A percentile compares a stretch with the other conserved stretches of the same genome.
Conservation (phyloP, 2,113 vertebrate genomes). For the Brachyhypopomus gauderio region DNA sequence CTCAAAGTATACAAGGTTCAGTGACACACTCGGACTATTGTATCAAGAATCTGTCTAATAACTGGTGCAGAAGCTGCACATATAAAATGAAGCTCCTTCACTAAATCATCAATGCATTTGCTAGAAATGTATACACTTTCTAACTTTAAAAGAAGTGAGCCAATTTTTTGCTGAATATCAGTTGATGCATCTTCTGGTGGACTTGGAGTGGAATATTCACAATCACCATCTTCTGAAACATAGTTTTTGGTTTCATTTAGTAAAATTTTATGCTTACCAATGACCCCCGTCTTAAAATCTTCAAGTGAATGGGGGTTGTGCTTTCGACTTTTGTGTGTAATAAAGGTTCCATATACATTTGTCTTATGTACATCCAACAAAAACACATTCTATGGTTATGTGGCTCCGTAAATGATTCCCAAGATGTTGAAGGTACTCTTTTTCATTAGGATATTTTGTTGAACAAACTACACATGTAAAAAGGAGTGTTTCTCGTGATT, state of each 20-base stretch:
- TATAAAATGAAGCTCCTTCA: constrained; percentile 16
- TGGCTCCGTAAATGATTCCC: no score
- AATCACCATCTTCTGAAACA: not conserved
- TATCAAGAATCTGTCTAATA: not conserved
- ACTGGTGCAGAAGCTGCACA: not conserved
- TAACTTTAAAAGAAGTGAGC: constrained; percentile 5
- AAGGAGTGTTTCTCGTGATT: no score
- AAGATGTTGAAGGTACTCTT: no score
- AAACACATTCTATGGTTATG: no score
- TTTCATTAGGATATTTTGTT: no score
- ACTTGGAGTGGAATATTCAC: not conserved
- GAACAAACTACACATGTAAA: no score
- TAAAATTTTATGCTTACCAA: constrained; percentile 22
- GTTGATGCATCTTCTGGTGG: not conserved
- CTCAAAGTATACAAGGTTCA: no score
- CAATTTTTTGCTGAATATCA: constrained; percentile 5
- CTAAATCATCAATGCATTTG: not conserved
- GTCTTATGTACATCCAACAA: no score
- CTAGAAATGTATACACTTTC: constrained; percentile 15
- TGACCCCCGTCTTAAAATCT: constrained; percentile 18
- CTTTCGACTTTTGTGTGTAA: constrained; percentile 25
- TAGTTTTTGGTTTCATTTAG: not conserved
- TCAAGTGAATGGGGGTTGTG: constrained; percentile 26
- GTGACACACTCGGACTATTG: no score
- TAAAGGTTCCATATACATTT: constrained; percentile 31